Percentiles rank a stretch among this genome's conserved stretches.
These are phyloP conservation scores for Sebastes fasciatus DNA, from an alignment of 2,113 vertebrate species.

Conservation along the genomic window DNA sequence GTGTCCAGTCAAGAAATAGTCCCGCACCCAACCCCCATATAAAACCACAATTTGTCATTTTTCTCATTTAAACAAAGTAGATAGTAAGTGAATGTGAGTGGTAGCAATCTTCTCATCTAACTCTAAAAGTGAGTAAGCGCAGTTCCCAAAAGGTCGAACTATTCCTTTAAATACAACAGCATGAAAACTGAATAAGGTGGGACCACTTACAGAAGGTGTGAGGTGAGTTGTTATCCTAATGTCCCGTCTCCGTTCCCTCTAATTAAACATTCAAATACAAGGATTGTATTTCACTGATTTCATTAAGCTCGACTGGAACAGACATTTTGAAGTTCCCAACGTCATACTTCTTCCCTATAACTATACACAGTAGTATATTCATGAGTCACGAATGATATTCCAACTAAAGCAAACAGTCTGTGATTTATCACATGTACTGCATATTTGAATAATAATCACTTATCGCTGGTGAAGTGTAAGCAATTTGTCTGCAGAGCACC, in stretches of 20 bases:
- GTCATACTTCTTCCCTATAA: not conserved
- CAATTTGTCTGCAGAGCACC: not conserved
- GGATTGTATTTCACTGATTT: not conserved
- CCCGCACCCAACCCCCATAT: not conserved
- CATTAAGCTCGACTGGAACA: not conserved
- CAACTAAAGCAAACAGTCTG: conserved; percentile 3
- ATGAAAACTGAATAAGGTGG: not conserved
- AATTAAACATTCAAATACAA: conserved; percentile 20
- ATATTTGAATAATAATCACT: conserved; percentile 29
- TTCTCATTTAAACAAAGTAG: not conserved
- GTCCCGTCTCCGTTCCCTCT: not conserved
- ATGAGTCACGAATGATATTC: not conserved
- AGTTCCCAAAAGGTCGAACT: not conserved
- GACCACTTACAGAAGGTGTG: not conserved
- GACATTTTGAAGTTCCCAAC: not conserved
- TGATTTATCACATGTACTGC: not conserved
- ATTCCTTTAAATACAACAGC: not conserved
- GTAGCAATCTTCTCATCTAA: not conserved
- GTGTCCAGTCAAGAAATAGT: not conserved
- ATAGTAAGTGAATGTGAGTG: not conserved
- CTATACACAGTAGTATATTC: not conserved
- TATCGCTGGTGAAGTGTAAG: not conserved
- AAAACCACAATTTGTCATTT: not conserved
- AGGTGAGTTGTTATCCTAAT: not conserved
- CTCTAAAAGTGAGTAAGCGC: not conserved